A percentile compares a stretch with the other conserved stretches of the same genome.
Evolutionary conservation across 2,797 vertebrate species (phyloP).

Genomic region (Diplodus sargus): DNA sequence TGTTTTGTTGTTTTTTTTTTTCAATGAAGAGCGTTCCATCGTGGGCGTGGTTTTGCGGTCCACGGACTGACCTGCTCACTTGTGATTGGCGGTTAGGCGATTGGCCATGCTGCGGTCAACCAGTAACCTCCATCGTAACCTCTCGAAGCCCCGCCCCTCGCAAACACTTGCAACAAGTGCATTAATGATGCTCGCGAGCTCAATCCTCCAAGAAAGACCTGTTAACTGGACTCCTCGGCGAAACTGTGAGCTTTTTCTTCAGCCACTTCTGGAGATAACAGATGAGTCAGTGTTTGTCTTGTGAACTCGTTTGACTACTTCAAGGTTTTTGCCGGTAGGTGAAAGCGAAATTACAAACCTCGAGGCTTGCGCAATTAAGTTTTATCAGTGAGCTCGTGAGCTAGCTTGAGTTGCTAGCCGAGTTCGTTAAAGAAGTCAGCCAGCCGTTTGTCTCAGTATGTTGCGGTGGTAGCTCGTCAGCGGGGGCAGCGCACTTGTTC

Average conservation of each 20-base stretch:
- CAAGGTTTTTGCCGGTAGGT: constrained; percentile 39
- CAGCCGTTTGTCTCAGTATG: constrained; percentile 68
- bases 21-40: constrained; percentile 44
- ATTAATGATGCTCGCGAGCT: constrained; percentile 77
- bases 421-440: constrained; percentile 45
- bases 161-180: constrained; percentile 86
- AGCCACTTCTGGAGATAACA: neutral
- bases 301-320: neutral
- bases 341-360: constrained; percentile 37
- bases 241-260: constrained; percentile 15
- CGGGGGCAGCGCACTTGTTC: constrained; percentile 23
- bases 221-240: constrained; percentile 26
- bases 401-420: constrained; percentile 73
- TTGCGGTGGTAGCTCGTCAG: constrained; percentile 43
- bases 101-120: constrained; percentile 60
- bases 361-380: constrained; percentile 64
- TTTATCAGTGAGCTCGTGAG: constrained; percentile 59
- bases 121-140: constrained; percentile 54
- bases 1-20: neutral
- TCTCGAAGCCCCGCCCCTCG: constrained; percentile 60
- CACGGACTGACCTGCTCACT: neutral
- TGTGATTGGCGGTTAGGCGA: constrained; percentile 60
- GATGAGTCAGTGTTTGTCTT: constrained; percentile 1
- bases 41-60: constrained; percentile 53
- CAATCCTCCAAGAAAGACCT: constrained; percentile 64